Base-by-base conservation (phyloP, 2,113 vertebrate species). In the Macroglossus sobrinus region DNA sequence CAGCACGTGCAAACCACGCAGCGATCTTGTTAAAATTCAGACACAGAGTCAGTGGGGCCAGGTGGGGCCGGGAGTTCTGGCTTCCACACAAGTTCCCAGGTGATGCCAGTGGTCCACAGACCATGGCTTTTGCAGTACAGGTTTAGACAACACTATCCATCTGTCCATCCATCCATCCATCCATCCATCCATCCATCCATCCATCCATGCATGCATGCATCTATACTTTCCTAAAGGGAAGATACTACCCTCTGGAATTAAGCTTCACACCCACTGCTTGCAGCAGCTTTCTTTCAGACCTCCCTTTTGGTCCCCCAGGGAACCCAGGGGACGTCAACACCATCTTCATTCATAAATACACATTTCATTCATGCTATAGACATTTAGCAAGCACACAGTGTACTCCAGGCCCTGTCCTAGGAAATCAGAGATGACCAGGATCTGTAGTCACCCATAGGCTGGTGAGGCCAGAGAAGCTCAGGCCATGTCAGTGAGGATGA, bases 71-170 rank as follows among this genome's bases (percentile, higher is more conserved):
- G 2, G 28, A 19, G 19, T 30, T 33, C 43, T 57, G 40, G 21
- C 35, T 15, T 28, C 33, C 7, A 1, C 7, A 6, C 18, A 35
- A 26, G 38, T 7, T 45, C 59, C 33, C 3, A 9, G 43, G 15
- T 9, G 18, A 47, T 4, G 21, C n/a, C 69, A 5, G 45, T 5
- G 15, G 40, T 30, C 22, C 11, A 4, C 47, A 72, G 71, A 57
- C 6, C 2, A 12, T 2, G 1, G 26, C 72, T 10, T 47, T 43
- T 16, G 28, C 4, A 5, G 28, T 0, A 43, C 0, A 0, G 18
- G 35, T 26, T 64, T 84, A 13, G 30, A 50, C 28, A 50, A 9
- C 2, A 30, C 15, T 1, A 3, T 24, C 28, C 45, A 8, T 43
- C 43, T 8, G 45, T 45, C 47, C 47, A 50, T 50, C 47, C 13